Evolutionary conservation across 2,888 invertebrate genomes (phyloP).

Genomic region (Rotaria socialis): DNA sequence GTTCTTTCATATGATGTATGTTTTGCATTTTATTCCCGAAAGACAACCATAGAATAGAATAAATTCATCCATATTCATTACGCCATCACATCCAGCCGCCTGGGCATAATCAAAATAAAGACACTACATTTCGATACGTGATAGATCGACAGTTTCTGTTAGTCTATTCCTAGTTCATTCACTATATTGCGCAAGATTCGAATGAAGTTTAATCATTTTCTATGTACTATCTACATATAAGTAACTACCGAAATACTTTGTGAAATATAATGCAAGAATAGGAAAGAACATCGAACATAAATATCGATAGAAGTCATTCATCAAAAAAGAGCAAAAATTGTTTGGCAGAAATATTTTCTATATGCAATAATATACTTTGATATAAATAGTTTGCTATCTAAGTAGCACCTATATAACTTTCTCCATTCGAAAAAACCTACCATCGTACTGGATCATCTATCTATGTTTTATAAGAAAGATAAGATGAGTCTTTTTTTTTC

Average conservation of each 20-base stretch:
- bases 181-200: neutral
- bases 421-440: no score
- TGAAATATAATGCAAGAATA: neutral
- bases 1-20: neutral
- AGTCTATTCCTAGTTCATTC: neutral
- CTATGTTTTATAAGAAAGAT: no score
- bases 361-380: no score
- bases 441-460: no score
- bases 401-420: no score
- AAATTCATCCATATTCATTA: neutral
- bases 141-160: neutral
- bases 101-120: neutral
- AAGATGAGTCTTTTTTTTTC: no score
- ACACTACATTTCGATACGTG: neutral
- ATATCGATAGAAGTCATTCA: neutral
- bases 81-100: neutral
- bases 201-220: neutral
- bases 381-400: no score
- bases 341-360: no score
- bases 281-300: neutral
- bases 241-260: neutral
- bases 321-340: no score
- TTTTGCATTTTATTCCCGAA: neutral
- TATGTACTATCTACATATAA: no score
- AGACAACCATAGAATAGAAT: neutral